phyloP scores from a whole-genome alignment of 1,140 invertebrate genomes.

The Lordiphosa collinella region DNA sequence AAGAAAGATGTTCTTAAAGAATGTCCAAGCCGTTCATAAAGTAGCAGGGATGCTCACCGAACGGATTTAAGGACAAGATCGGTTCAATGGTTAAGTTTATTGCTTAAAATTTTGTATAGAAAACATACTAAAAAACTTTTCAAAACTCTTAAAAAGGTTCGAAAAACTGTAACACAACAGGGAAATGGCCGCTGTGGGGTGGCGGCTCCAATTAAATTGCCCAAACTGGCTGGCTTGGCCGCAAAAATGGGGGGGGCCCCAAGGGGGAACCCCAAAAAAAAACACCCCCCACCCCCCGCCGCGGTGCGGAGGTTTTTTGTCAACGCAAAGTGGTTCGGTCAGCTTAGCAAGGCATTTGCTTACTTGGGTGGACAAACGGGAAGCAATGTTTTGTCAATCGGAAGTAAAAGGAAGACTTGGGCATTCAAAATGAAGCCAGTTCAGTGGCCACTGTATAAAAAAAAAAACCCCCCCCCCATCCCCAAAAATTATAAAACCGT shows the following conservation, averaged over 20 bases:
- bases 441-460: no score
- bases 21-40: no score
- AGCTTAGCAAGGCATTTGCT: constrained; percentile 4
- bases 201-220: constrained; percentile 10
- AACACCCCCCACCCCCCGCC: no score
- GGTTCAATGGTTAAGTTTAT: no score
- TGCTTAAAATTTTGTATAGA: no score
- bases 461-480: neutral
- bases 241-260: neutral
- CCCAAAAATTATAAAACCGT: neutral
- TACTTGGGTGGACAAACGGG: constrained; percentile 9
- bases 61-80: no score
- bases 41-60: no score
- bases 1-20: no score
- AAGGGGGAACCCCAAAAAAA: neutral
- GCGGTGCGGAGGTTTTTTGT: constrained; percentile 6
- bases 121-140: no score
- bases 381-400: constrained; percentile 8
- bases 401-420: constrained; percentile 6
- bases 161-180: neutral
- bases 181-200: neutral
- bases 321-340: constrained; percentile 1
- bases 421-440: constrained; percentile 3
- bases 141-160: neutral
- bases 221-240: neutral